These are phyloP conservation scores for Bradypodion pumilum DNA, from an alignment of 2,797 vertebrate species.

Conservation along the genomic window DNA sequence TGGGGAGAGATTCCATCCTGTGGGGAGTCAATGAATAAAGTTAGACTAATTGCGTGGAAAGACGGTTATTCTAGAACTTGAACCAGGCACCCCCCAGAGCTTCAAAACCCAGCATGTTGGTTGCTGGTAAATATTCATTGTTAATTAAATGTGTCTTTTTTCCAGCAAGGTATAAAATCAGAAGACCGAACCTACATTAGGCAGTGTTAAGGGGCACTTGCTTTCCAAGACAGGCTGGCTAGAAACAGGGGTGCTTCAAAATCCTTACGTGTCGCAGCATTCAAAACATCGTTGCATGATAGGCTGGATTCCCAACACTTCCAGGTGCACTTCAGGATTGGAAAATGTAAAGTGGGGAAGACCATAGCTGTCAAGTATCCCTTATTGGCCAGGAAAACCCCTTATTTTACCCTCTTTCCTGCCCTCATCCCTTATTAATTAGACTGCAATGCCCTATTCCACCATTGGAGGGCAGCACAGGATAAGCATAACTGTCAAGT, in stretches of 20 bases:
- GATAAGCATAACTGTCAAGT: no score
- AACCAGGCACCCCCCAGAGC: background rate
- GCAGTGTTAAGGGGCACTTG: background rate
- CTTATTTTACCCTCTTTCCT: no score
- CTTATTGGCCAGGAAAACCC: no score
- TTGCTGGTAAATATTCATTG: constrained; percentile 16
- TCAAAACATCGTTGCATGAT: background rate
- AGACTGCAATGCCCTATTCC: no score
- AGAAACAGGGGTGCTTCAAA: background rate
- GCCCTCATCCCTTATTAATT: no score
- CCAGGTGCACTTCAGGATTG: background rate
- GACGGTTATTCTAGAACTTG: constrained; percentile 25
- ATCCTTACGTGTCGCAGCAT: background rate
- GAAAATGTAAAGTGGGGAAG: background rate
- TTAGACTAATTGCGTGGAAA: constrained; percentile 4
- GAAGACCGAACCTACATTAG: background rate
- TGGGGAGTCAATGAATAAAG: constrained; percentile 16
- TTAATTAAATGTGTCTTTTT: background rate
- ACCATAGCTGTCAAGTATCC: no score
- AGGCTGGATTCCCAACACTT: background rate
- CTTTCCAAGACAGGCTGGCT: background rate
- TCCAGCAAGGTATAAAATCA: constrained; percentile 22
- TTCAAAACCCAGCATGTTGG: constrained; percentile 11
- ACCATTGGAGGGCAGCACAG: no score
- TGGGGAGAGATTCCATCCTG: constrained; percentile 4